phyloP scores from a whole-genome alignment of 2,797 vertebrate genomes.

The Malacoctenus gilli region DNA sequence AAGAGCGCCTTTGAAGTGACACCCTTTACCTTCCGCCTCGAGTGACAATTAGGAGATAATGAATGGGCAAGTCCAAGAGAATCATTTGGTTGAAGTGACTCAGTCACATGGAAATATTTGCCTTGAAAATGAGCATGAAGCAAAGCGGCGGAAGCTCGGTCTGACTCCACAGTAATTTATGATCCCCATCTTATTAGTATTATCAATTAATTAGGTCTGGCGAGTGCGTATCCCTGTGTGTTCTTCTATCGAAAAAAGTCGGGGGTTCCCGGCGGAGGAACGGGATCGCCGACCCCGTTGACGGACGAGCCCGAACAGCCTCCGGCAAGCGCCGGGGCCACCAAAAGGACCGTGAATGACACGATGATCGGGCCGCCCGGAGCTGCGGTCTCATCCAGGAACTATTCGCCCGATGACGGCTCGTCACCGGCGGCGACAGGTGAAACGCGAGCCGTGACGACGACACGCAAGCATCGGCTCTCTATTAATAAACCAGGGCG shows the following conservation, averaged over 20 bases:
- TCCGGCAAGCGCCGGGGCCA: constrained; percentile 18
- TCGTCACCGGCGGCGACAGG: constrained; percentile 59
- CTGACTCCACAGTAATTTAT: background rate
- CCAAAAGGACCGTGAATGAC: constrained; percentile 36
- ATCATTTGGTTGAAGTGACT: background rate
- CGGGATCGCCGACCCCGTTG: background rate
- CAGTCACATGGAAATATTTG: background rate
- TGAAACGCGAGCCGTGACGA: constrained; percentile 64
- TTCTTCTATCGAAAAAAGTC: background rate
- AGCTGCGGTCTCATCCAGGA: constrained; percentile 54
- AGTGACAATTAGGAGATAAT: background rate
- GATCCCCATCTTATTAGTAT: background rate
- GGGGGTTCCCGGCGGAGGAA: background rate
- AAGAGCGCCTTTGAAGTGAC: background rate
- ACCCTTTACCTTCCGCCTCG: background rate
- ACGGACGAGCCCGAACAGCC: constrained; percentile 16
- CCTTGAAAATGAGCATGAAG: background rate
- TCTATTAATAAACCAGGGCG: constrained; percentile 64
- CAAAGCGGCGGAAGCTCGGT: too few species aligned
- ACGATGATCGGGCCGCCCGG: constrained; percentile 32
- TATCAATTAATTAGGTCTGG: too few species aligned
- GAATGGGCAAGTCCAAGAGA: background rate
- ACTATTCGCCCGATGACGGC: constrained; percentile 62
- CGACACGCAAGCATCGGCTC: constrained; percentile 33
- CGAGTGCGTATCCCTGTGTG: background rate